A percentile compares a stretch with the other conserved stretches of the same genome.
These are phyloP conservation scores for Hyphantria cunea DNA, from an alignment of 1,140 invertebrate species.

Conservation along the genomic window DNA sequence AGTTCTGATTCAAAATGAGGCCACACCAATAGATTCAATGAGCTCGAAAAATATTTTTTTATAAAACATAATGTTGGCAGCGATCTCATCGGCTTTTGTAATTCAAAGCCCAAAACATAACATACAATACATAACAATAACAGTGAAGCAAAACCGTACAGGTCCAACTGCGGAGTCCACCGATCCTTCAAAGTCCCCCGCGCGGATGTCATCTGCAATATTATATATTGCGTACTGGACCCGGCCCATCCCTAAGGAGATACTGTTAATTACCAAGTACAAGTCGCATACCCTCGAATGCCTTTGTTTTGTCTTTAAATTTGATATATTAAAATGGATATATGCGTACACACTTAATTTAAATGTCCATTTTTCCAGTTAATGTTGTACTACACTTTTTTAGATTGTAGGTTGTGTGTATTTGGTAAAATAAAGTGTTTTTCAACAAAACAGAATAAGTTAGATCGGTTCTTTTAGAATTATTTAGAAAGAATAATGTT, in stretches of 20 bases:
- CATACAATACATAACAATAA: neutral
- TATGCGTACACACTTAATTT: neutral
- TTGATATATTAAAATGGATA: constrained; percentile 13
- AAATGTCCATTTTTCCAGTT: neutral
- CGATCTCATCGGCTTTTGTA: neutral
- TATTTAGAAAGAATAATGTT: too few relatives aligned
- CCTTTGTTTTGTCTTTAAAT: constrained; percentile 13
- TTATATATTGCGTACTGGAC: constrained; percentile 25
- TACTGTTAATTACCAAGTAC: constrained; percentile 29
- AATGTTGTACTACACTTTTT: neutral
- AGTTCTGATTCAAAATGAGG: too few relatives aligned
- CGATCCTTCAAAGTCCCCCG: constrained; percentile 28
- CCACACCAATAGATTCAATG: too few relatives aligned
- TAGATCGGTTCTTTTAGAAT: too few relatives aligned
- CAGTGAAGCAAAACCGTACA: constrained; percentile 2
- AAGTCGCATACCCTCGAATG: constrained; percentile 14
- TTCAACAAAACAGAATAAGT: too few relatives aligned
- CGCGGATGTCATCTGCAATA: constrained; percentile 26
- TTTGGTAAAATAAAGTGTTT: too few relatives aligned
- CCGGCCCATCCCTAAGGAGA: constrained; percentile 22
- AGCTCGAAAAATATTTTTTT: too few relatives aligned
- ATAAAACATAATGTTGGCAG: too few relatives aligned
- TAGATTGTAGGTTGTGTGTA: too few relatives aligned
- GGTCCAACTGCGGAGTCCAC: constrained; percentile 14
- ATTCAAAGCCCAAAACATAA: neutral